Evolutionary conservation across 2,797 vertebrate species (phyloP).

Genomic region (Alfaro cultratus): DNA sequence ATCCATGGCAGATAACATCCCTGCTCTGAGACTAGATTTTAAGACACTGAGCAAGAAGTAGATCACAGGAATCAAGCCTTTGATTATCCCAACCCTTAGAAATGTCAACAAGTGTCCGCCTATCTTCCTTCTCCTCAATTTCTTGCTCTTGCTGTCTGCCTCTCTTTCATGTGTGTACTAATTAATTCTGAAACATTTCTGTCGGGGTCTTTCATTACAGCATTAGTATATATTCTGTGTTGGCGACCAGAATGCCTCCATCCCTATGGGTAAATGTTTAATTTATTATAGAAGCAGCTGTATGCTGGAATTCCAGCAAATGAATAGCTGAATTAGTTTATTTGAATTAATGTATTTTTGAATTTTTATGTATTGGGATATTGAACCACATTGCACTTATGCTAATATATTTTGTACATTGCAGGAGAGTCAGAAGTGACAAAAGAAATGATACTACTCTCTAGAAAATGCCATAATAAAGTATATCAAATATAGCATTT

Average conservation of each 20-base stretch:
- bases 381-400: background rate
- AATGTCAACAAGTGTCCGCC: constrained; percentile 68
- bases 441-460: background rate
- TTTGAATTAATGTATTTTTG: background rate
- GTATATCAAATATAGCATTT: background rate
- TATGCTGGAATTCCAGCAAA: constrained; percentile 25
- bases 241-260: constrained; percentile 29
- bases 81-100: constrained; percentile 58
- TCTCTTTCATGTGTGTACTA: constrained; percentile 56
- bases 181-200: constrained; percentile 59
- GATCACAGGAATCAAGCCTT: constrained; percentile 62
- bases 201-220: constrained; percentile 50
- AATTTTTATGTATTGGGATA: background rate
- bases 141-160: constrained; percentile 29
- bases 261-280: constrained; percentile 44
- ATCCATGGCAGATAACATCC: constrained; percentile 26
- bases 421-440: background rate
- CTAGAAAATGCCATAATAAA: background rate
- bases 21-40: constrained; percentile 36
- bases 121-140: constrained; percentile 32
- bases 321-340: background rate
- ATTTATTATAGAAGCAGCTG: constrained; percentile 36
- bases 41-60: constrained; percentile 33
- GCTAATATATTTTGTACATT: background rate
- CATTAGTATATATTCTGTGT: constrained; percentile 49